Base-by-base conservation (phyloP, 2,888 invertebrate species). In the Colletes collaris region DNA sequence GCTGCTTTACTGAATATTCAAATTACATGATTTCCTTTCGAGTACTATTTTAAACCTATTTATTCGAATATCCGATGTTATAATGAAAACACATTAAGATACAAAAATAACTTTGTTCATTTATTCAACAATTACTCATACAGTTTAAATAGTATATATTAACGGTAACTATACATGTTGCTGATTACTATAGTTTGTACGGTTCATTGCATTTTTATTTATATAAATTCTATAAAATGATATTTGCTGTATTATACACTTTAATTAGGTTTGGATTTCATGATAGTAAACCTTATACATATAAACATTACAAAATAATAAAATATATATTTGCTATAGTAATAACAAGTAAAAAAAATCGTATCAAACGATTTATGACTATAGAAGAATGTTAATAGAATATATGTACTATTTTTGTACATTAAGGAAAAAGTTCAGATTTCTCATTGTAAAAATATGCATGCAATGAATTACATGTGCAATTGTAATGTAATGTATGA, bases 311-410 rank as follows among this genome's bases (percentile, higher is more conserved):
- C n/a, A 60, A 69, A 71, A 76, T 66, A 81, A 82, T 74, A 86
- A 78, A 73, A 67, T 68, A 69, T 73, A 82, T 59, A 75, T 49
- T 60, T 76, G 65, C 19, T 50, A 65, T 55, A 76, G 72, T 69
- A 64, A 67, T 35, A 71, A 80, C 58, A 50, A 66, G 49, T 72
- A 78, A 44, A 85, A 77, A 62, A 66, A 81, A 79, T 85, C 82
- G 86, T 89, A 75, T 82, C 86, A 87, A 87, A 86, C 86, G 81
- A 84, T 60, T 86, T 68, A 35, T 50, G 70, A 70, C 83, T 53
- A 68, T 6, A 66, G 72, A 66, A 84, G 89, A 88, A 89, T 89
- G 86, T 89, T 83, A 7, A 52, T 75, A 89, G 87, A 89, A 88
- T 89, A 89, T 84, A 86, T 89, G 89, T 84, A 86, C 49, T n/a